A percentile compares a stretch with the other conserved stretches of the same genome.
These are phyloP conservation scores for Eonycteris spelaea DNA, from an alignment of 2,113 vertebrate genomes.

Conservation along the genomic window DNA sequence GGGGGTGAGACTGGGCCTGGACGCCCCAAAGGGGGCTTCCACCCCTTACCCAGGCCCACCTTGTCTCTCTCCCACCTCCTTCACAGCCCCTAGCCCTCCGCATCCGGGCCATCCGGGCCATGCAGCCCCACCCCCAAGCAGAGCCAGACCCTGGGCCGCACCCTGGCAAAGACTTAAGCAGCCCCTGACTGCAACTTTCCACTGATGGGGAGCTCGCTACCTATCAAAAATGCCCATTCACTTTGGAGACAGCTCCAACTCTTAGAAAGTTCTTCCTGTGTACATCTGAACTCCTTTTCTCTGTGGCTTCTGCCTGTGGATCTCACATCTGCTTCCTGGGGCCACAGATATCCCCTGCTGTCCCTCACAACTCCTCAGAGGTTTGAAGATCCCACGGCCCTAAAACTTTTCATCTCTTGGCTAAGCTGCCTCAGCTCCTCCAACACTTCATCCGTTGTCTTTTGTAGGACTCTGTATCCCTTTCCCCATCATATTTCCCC, in stretches of 20 bases:
- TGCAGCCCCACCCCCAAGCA: constrained; percentile 5
- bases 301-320: background rate
- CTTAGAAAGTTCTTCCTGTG: background rate
- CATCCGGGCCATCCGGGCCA: background rate
- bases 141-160: background rate
- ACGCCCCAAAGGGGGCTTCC: background rate
- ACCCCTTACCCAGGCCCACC: background rate
- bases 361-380: background rate
- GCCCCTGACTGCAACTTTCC: constrained; percentile 9
- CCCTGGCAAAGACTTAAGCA: background rate
- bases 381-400: background rate
- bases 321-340: background rate
- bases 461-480: background rate
- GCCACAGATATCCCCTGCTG: background rate
- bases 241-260: background rate
- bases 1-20: background rate
- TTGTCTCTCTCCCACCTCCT: background rate
- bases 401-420: constrained; percentile 4
- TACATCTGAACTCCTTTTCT: background rate
- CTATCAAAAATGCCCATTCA: background rate
- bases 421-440: background rate
- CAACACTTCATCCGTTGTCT: background rate
- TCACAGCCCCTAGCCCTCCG: background rate
- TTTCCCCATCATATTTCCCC: background rate
- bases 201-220: background rate